Conservation (phyloP, 2,797 vertebrate species). For the Octomys mimax region DNA sequence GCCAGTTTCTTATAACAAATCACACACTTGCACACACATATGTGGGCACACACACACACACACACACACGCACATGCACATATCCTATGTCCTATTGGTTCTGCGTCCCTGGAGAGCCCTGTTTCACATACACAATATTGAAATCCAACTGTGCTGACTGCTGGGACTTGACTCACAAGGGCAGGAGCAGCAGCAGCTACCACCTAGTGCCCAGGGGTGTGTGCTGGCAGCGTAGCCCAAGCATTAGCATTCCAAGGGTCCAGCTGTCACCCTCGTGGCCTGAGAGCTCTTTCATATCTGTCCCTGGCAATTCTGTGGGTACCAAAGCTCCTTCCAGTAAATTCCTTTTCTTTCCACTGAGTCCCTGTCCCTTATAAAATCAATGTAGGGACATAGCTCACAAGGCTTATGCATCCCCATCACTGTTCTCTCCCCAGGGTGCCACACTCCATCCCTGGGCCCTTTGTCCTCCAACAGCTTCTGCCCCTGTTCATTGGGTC, state of each 20-base stretch:
- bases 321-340: not conserved
- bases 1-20: not conserved
- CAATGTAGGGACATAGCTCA: not conserved
- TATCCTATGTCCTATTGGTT: not conserved
- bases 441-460: accelerated
- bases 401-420: not conserved
- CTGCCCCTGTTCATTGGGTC: not conserved
- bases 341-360: not conserved
- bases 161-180: not conserved
- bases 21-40: not conserved
- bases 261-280: not conserved
- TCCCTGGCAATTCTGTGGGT: not conserved
- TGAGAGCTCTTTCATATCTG: not conserved
- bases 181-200: not conserved
- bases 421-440: not conserved
- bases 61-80: not conserved
- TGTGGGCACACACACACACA: not conserved
- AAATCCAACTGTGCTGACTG: too few species aligned
- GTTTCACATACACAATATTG: not conserved
- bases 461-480: not conserved
- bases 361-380: not conserved
- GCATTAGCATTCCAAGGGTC: not conserved
- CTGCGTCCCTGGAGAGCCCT: not conserved
- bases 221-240: not conserved
- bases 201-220: not conserved